Base-by-base conservation (phyloP, 2,888 invertebrate genomes). In the Orchesellides sinensis region DNA sequence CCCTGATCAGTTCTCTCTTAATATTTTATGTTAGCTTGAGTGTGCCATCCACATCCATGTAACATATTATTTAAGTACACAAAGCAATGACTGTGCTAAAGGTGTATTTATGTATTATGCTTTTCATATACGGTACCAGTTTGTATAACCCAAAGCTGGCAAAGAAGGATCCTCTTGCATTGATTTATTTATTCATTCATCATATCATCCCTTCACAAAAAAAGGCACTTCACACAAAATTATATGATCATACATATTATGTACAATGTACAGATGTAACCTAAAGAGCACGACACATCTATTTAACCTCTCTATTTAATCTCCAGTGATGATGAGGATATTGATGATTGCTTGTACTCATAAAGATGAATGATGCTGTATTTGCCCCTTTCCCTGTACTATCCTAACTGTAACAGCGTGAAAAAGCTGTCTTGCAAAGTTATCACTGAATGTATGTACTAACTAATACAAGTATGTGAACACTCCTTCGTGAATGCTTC, bases 181-280 rank as follows among this genome's bases (percentile, higher is more conserved):
- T n/a, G n/a, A n/a, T n/a, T n/a, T n/a, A n/a, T 61, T 61, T 61
- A 61, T 61, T 61, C 61, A 61, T 65, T 35, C 21, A 40, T 65
- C 65, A 63, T 63, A 19, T 56, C 56, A 14, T 59, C 14, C 19
- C 56, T n/a, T 45, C 40, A 8, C 61, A n/a, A 17, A 32, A 25
- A 54, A 54, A 10, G 25, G 61, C 1, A 61, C 29, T 29, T 8
- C 21, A 32, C 19, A 32, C 61, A 32, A 35, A 6, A 8, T 35
- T 32, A 17, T 32, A 32, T 32, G 17, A 54, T 25, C n/a, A 25
- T 23, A 25, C 10, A 25, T 23, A 23, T 4, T 12, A 10, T 54
- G 25, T 25, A 17, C 32, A 17, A 21, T 63, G 2, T 35, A n/a
- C n/a, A n/a, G n/a, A n/a, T n/a, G n/a, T n/a, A n/a, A n/a, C n/a